These are phyloP conservation scores for Nephrotoma appendiculata DNA, from an alignment of 2,888 invertebrate species.

Conservation along the genomic window DNA sequence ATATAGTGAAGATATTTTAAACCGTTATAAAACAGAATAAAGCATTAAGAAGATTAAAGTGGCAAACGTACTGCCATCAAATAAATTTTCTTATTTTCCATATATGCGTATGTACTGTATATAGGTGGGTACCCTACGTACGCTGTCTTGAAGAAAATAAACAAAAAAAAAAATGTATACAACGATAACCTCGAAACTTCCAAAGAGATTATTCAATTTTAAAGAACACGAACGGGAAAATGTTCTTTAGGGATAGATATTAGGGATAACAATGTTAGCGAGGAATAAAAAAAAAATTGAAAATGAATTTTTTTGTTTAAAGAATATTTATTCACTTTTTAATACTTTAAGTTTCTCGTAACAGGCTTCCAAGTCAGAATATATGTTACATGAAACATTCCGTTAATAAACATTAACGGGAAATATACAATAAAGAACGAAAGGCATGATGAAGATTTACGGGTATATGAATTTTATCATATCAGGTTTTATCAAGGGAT, in stretches of 20 bases:
- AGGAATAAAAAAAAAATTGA: background rate
- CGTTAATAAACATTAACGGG: background rate
- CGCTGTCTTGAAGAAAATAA: background rate
- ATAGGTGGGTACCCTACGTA: background rate
- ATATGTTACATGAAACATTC: background rate
- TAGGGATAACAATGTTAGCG: background rate
- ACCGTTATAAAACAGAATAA: background rate
- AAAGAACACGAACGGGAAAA: background rate
- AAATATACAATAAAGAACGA: background rate
- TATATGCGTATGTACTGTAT: background rate
- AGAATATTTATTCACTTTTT: background rate
- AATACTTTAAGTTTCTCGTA: background rate
- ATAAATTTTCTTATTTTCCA: background rate
- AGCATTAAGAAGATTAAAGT: background rate
- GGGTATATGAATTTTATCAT: background rate
- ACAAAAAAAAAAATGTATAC: background rate
- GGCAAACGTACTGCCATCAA: background rate
- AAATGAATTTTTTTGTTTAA: background rate
- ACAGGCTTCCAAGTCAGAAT: background rate
- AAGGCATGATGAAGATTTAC: background rate
- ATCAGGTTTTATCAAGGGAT: background rate
- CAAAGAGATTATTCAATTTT: background rate
- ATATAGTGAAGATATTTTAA: background rate
- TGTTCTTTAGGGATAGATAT: background rate
- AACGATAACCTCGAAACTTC: background rate